phyloP scores from a whole-genome alignment of 2,888 invertebrate species.

The Pristionchus exspectatus region DNA sequence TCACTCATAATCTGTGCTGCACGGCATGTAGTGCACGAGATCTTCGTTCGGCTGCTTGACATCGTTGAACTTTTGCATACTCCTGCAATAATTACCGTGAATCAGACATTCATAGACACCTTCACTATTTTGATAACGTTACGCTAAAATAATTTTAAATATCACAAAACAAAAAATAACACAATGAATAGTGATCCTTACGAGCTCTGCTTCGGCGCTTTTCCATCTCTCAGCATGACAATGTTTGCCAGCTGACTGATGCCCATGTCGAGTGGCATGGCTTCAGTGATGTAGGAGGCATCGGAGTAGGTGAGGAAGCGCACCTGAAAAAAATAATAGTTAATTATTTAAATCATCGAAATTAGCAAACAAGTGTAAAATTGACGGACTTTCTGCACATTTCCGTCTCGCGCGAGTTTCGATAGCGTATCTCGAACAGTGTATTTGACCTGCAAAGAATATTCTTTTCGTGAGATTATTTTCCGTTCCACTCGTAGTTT shows the following conservation, averaged over 20 bases:
- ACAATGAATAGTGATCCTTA: background rate
- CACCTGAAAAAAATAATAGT: background rate
- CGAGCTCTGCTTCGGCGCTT: background rate
- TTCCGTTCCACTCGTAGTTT: no score
- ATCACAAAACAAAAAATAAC: background rate
- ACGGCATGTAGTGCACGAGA: slow-evolving; percentile 22
- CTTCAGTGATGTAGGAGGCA: background rate
- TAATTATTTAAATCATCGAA: no score
- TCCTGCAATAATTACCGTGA: background rate
- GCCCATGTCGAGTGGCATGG: background rate
- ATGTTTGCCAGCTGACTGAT: background rate
- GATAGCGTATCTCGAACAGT: background rate
- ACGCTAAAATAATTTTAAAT: background rate
- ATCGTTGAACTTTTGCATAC: background rate
- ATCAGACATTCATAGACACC: background rate
- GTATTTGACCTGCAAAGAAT: background rate
- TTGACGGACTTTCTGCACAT: background rate
- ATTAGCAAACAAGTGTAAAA: no score
- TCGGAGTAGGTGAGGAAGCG: background rate
- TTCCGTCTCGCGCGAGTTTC: background rate
- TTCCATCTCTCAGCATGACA: background rate
- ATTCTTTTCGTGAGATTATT: no score
- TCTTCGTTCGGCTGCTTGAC: background rate
- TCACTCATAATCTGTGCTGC: background rate
- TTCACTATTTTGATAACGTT: background rate